Evolutionary conservation across 2,888 invertebrate species (phyloP).

Genomic region (Thereva nobilitata): DNA sequence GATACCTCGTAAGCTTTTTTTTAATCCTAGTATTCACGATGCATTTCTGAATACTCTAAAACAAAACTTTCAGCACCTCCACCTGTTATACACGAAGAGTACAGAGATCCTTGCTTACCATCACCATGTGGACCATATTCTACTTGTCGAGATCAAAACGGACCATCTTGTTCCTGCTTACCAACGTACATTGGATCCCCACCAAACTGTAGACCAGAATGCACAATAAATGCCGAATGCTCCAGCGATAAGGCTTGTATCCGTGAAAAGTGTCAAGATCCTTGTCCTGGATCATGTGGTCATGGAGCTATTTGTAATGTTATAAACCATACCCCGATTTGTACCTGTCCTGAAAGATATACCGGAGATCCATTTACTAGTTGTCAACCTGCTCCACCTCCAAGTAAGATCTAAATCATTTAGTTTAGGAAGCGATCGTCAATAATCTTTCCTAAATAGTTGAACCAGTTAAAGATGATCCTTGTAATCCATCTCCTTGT

Average conservation of each 20-base stretch:
- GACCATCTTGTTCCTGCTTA: slow-evolving; percentile 68
- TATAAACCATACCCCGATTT: slow-evolving; percentile 74
- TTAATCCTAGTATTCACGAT: not conserved
- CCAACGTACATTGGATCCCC: slow-evolving; percentile 71
- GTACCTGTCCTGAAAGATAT: slow-evolving; percentile 71
- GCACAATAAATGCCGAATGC: slow-evolving; percentile 75
- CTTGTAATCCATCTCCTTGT: slow-evolving; percentile 69
- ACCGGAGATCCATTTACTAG: slow-evolving; percentile 75
- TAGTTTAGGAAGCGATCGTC: not conserved
- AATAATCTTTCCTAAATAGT: slow-evolving; percentile 27
- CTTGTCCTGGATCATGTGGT: slow-evolving; percentile 80
- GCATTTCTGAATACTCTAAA: not conserved
- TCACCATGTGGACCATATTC: slow-evolving; percentile 73
- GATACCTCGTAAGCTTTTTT: slow-evolving; percentile 54
- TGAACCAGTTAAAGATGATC: slow-evolving; percentile 55
- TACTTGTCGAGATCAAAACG: slow-evolving; percentile 65
- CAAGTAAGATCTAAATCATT: slow-evolving; percentile 48
- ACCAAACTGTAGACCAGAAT: slow-evolving; percentile 72
- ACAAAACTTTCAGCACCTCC: slow-evolving; percentile 47
- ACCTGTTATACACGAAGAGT: slow-evolving; percentile 46
- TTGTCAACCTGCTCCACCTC: slow-evolving; percentile 61
- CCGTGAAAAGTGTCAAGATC: slow-evolving; percentile 75
- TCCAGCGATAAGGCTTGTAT: slow-evolving; percentile 75
- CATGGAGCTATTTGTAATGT: slow-evolving; percentile 67
- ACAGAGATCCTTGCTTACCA: slow-evolving; percentile 64